Evolutionary conservation across 2,797 vertebrate genomes (phyloP), one percentile per base, ranked within the genome.

Genomic region (Chiroxiphia lanceolata): DNA sequence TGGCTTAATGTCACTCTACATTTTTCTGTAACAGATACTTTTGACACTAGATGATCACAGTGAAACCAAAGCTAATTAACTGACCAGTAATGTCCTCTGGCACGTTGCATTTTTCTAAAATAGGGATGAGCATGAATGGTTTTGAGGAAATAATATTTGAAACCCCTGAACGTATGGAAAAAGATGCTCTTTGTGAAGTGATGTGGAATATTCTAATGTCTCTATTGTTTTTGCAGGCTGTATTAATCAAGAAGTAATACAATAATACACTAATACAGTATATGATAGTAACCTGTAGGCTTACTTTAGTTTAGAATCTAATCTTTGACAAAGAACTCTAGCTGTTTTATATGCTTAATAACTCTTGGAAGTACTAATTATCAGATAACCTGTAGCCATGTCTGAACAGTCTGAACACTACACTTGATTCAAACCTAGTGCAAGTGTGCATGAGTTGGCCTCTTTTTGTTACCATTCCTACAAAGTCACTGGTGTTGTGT

Each of bases 81-180:
- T 67, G n/a, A 44, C 23, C 11, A 5, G 4, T 67, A 45, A 38
- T 31, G 11, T 23, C 38, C 26, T 59, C 18, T 48, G 74, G 33
- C n/a, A 45, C 26, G 1, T 38, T 31, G 14, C 3, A 4, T 80
- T 95, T 79, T 79, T 72, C 26, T 45, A 16, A 78, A 76, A n/a
- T 4, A 61, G 27, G 8, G 26, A 13, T 1, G 4, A 63, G 10
- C 1, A 2, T 6, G 20, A 92, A 21, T 26, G 6, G 2, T 59
- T 72, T 90, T 3, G 5, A 79, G 65, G 17, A 79, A 90, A 45
- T 59, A 76, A 4, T n/a, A n/a, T 27, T 68, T 71, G 45, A 91
- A 81, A 40, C 13, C 17, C 12, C 8, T 3, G 2, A 93, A 20
- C n/a, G 17, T 36, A 50, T 65, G 69, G 59, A 40, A 54, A 69